Evolutionary conservation across 2,797 vertebrate species (phyloP), one percentile per base, ranked within the genome.

Genomic region (Mormyrops attenuatus): DNA sequence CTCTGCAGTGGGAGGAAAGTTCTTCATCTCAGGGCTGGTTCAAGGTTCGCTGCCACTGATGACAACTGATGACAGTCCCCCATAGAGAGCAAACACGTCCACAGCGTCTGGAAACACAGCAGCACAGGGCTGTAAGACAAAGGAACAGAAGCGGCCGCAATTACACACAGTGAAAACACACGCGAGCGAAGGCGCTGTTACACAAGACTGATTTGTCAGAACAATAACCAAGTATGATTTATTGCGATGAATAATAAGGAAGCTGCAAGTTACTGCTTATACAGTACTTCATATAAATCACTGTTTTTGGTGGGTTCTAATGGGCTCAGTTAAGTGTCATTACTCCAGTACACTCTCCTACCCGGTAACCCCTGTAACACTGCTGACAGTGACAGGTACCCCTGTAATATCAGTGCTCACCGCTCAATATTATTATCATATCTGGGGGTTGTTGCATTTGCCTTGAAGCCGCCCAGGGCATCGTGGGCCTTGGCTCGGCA

Each of bases 1-100:
- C 55, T 73, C 73, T 53, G 5, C 41, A 20, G 86, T 89, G 77
- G 86, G 89, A 88, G 89, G 92, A 93, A 95, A 95, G 94, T 95
- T 94, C 94, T 93, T 94, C 94, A 94, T 94, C 95, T 95, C 94
- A 93, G 94, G 93, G 93, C 93, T 93, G 92, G 95, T 95, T 96
- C 95, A 95, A 95, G 95, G 95, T 96, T 94, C 91, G 88, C 94
- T 95, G 94, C 92, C 88, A 90, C 91, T 95, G 94, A 95, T 95
- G 95, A 95, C 93, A 95, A 93, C 90, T 95, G 95, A 96, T 94
- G 95, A 95, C 94, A 94, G 93, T 93, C 91, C 93, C 90, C 90
- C 49, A 3, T 92, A 93, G 92, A 94, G 89, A 88, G 89, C 77
- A 91, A 91, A 90, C 93, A 94, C 92, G 92, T 94, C 92, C 93